Evolutionary conservation across 2,888 invertebrate genomes (phyloP).

Genomic region (Nephrocerus scutellatus): DNA sequence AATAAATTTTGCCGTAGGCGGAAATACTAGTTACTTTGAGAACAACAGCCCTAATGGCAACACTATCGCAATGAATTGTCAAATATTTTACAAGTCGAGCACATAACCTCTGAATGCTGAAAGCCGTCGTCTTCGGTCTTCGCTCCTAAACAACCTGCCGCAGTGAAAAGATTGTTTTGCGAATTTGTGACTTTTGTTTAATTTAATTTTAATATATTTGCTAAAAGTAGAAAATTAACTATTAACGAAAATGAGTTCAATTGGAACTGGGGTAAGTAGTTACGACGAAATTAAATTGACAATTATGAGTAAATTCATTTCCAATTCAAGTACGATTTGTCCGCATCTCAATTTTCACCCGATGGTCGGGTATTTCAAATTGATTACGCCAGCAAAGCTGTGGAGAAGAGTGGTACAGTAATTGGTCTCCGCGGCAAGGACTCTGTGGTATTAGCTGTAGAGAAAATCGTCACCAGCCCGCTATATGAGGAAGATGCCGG

Average conservation of each 20-base stretch:
- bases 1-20: too few species aligned
- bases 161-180: constrained; percentile 3
- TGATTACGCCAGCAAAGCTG: constrained; percentile 98
- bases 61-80: constrained; percentile 29
- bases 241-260: constrained; percentile 71
- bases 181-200: constrained; percentile 19
- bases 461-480: constrained; percentile 91
- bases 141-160: constrained; percentile 25
- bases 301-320: constrained; percentile 33
- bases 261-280: constrained; percentile 83
- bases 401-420: constrained; percentile 95
- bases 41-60: too few species aligned
- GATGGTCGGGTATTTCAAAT: constrained; percentile 99
- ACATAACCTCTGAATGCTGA: constrained; percentile 25
- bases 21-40: too few species aligned
- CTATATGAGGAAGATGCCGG: constrained; percentile 89
- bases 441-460: constrained; percentile 94
- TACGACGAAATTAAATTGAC: constrained; percentile 1
- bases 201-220: constrained; percentile 8
- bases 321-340: constrained; percentile 82
- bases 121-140: constrained; percentile 43
- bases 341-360: constrained; percentile 99
- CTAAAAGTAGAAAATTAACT: constrained; percentile 2
- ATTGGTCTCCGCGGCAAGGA: constrained; percentile 92
- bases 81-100: constrained; percentile 25